Base-by-base conservation (phyloP, 2,797 vertebrate genomes). In the Salarias fasciatus region DNA sequence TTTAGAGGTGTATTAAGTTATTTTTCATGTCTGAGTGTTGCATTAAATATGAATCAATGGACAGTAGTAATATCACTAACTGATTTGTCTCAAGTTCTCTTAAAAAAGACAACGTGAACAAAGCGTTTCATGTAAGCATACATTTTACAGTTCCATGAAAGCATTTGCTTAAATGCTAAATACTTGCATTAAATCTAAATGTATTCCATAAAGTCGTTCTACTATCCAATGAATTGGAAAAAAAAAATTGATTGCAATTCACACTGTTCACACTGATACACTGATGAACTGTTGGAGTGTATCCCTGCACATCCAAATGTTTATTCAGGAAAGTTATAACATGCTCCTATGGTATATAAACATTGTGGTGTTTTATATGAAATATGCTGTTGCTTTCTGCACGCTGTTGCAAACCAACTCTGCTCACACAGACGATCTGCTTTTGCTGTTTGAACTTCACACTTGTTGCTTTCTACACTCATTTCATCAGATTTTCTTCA, bases 401-500 rank as follows among this genome's bases (percentile, higher is more conserved):
- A 54, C 7, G 33, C 14, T 37, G n/a, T 24, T 35, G 42, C 14
- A 35, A 57, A 18, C 13, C 2, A 58, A 44, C 30, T 29, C 15
- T n/a, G 43, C 24, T 52, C 55, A 52, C 59, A 42, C 6, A 11
- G 7, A 14, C 11, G 15, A 52, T 47, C 29, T 53, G 38, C 15
- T 69, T 69, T 59, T 50, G 50, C 53, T 8, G 35, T 63, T 66
- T 82, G 49, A 64, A 69, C 58, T 61, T 74, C 41, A 74, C 67
- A 52, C 69, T 68, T 50, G 54, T 44, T n/a, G 47, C 68, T 82
- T 72, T 61, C 63, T 55, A 40, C 69, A 75, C 58, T 75, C 53
- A 62, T 83, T 86, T 85, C 78, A 75, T 81, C 79, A 81, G 40
- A 5, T 76, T 90, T 91, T 87, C 83, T 83, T 90, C 70, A 90